Percentiles rank a stretch among this genome's conserved stretches.
phyloP scores from a whole-genome alignment of 1,140 invertebrate genomes.

The Cydia pomonella region DNA sequence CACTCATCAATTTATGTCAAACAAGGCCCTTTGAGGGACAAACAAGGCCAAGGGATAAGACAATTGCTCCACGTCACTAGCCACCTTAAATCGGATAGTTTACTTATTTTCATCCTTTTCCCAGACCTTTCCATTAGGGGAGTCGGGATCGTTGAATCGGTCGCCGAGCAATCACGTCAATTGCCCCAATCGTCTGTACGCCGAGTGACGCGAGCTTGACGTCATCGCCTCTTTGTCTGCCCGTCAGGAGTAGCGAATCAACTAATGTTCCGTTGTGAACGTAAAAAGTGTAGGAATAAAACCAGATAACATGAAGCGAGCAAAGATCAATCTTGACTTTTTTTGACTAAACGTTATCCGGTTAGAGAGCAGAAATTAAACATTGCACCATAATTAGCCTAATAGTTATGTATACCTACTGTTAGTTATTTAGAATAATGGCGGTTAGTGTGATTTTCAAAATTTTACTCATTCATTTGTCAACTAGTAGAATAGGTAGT shows the following conservation, averaged over 20 bases:
- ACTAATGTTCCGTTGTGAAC: slow-evolving; percentile 49
- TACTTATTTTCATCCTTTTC: slow-evolving; percentile 33
- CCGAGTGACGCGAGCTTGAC: slow-evolving; percentile 66
- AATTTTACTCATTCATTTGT: not conserved
- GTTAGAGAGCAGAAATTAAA: not conserved
- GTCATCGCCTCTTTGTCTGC: slow-evolving; percentile 67
- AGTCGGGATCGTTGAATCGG: slow-evolving; percentile 50
- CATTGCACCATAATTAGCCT: not conserved
- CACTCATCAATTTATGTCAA: too few relatives aligned
- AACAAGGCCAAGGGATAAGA: too few relatives aligned
- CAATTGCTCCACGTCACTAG: too few relatives aligned
- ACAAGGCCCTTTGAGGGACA: too few relatives aligned
- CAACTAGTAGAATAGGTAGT: not conserved
- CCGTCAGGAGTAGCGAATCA: slow-evolving; percentile 62
- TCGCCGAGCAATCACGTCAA: slow-evolving; percentile 70
- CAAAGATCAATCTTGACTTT: not conserved
- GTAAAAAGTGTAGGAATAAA: slow-evolving; percentile 34
- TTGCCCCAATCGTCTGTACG: slow-evolving; percentile 63
- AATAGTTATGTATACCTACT: not conserved
- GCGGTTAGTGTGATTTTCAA: not conserved
- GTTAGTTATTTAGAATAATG: not conserved
- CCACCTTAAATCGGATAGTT: not conserved
- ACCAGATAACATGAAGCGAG: not conserved
- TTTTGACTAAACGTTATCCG: not conserved
- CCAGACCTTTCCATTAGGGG: slow-evolving; percentile 32